Percentiles rank a stretch among this genome's conserved stretches.
phyloP scores from a whole-genome alignment of 2,113 vertebrate species.

The Paramisgurnus dabryanus region DNA sequence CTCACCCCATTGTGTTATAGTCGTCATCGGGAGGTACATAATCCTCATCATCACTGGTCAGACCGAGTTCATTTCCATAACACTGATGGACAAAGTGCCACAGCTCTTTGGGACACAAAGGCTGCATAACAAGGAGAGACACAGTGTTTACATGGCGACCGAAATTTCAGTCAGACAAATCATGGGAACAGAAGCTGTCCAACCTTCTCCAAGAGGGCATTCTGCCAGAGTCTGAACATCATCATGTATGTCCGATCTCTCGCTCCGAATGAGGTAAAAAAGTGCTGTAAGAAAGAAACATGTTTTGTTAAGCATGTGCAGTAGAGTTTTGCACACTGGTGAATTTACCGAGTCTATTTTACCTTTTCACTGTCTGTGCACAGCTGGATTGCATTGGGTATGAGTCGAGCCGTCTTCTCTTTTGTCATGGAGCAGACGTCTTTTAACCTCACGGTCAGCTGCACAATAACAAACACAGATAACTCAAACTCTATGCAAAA shows the following conservation, averaged over 20 bases:
- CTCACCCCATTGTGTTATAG: constrained; percentile 99
- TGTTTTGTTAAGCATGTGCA: neutral
- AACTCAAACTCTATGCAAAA: neutral
- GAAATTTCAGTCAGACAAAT: neutral
- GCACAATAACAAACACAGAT: constrained; percentile 39
- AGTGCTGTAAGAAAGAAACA: constrained; percentile 79
- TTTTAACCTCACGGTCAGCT: constrained; percentile 97
- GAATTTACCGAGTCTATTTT: constrained; percentile 29
- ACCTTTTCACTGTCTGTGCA: constrained; percentile 99
- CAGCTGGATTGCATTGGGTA: constrained; percentile 99
- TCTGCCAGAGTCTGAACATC: constrained; percentile 99
- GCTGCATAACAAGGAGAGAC: constrained; percentile 67
- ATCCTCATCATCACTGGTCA: constrained; percentile 97
- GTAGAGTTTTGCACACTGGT: neutral
- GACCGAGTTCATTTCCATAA: constrained; percentile 93
- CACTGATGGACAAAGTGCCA: constrained; percentile 99
- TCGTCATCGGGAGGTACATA: constrained; percentile 97
- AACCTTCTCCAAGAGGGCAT: constrained; percentile 96
- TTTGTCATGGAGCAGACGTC: constrained; percentile 99
- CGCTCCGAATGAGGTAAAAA: constrained; percentile 98
- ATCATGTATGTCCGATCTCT: constrained; percentile 99
- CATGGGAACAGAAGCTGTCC: neutral
- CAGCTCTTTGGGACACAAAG: constrained; percentile 96
- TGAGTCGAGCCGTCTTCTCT: constrained; percentile 98
- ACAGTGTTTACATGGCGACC: neutral